phyloP scores from a whole-genome alignment of 2,888 invertebrate species.

The Drosophila testacea region DNA sequence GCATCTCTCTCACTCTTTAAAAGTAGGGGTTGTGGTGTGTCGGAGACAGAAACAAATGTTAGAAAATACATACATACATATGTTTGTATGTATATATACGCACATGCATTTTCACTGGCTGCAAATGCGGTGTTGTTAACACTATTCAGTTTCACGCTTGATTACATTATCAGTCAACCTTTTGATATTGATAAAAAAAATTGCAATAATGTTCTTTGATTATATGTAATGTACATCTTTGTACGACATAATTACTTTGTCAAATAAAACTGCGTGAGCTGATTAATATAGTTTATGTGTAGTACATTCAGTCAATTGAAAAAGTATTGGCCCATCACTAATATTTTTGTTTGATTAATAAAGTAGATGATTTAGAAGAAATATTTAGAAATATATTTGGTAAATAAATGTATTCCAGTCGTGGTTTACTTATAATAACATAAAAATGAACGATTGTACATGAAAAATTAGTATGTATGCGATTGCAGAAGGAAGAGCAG shows the following conservation, averaged over 20 bases:
- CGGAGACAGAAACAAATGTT: slow-evolving; percentile 32
- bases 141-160: slow-evolving; percentile 25
- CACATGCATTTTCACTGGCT: slow-evolving; percentile 16
- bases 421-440: too few species aligned
- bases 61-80: slow-evolving; percentile 1
- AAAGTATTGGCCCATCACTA: not conserved
- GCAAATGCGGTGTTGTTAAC: slow-evolving; percentile 22
- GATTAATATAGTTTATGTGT: not conserved
- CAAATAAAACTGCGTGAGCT: not conserved
- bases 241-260: not conserved
- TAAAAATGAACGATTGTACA: too few species aligned
- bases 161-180: slow-evolving; percentile 49
- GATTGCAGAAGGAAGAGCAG: not conserved
- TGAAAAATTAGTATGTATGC: not conserved
- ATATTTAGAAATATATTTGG: too few species aligned
- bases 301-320: not conserved
- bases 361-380: too few species aligned
- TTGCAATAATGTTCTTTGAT: slow-evolving; percentile 18
- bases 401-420: too few species aligned
- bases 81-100: slow-evolving; percentile 3
- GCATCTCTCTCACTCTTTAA: slow-evolving; percentile 32
- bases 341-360: too few species aligned
- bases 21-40: slow-evolving; percentile 55
- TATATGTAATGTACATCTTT: not conserved
- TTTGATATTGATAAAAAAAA: slow-evolving; percentile 40